Evolutionary conservation across 2,797 vertebrate species (phyloP).

Genomic region (Tapera naevia): DNA sequence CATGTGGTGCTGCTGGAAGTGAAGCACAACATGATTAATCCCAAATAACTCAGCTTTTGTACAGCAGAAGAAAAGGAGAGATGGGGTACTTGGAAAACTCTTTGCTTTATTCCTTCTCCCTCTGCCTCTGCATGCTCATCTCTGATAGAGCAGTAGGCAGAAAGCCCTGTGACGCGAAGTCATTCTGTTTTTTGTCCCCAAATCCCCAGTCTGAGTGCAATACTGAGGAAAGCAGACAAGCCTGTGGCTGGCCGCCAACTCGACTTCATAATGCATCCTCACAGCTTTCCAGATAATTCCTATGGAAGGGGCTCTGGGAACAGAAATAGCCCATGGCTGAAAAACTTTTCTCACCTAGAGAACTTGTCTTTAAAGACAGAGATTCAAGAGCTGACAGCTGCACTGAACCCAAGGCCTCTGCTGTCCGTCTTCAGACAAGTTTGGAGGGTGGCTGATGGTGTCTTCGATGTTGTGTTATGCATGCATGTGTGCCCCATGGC

Average conservation of each 20-base stretch:
- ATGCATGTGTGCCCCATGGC: too few species aligned
- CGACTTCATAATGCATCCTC: not conserved
- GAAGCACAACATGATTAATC: not conserved
- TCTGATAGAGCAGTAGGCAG: not conserved
- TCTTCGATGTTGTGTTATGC: not conserved
- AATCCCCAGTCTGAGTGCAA: not conserved
- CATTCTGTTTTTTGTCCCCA: not conserved
- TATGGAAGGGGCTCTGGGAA: not conserved
- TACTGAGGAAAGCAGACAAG: not conserved
- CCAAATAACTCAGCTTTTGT: not conserved
- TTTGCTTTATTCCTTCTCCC: not conserved
- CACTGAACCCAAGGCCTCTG: not conserved
- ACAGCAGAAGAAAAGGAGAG: not conserved
- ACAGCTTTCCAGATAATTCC: not conserved
- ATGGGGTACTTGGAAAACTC: not conserved
- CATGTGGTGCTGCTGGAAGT: not conserved
- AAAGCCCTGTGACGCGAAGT: not conserved
- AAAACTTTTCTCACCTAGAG: not conserved
- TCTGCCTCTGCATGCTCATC: not conserved
- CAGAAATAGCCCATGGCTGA: not conserved
- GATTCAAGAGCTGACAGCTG: not conserved
- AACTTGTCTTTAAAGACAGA: not conserved
- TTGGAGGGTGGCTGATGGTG: not conserved
- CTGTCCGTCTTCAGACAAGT: not conserved
- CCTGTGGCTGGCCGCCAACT: not conserved